These are phyloP conservation scores for Brenthis hecate DNA, from an alignment of 2,888 invertebrate species.

Conservation along the genomic window DNA sequence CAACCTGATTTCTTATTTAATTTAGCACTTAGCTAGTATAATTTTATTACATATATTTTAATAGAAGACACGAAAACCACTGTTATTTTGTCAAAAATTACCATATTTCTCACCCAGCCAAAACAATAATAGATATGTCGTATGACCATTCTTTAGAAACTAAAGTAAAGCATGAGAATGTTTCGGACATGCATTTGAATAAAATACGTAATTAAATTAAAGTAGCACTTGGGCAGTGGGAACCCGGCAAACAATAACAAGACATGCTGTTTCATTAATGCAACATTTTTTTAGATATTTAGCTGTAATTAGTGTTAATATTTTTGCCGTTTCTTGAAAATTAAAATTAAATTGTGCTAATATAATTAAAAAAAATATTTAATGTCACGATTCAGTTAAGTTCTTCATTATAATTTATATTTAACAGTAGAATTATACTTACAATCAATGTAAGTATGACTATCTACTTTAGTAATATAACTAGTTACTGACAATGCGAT, in stretches of 20 bases:
- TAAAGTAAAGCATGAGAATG: conserved; percentile 73
- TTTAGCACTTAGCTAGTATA: not conserved
- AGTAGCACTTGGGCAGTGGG: conserved; percentile 73
- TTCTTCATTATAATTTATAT: not conserved
- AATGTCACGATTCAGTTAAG: not conserved
- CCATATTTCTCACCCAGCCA: conserved; percentile 21
- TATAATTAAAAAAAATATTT: not conserved
- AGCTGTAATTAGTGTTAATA: conserved; percentile 4
- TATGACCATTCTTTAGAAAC: conserved; percentile 62
- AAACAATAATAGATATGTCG: conserved; percentile 29
- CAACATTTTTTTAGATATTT: conserved; percentile 30
- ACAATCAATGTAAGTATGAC: too few relatives aligned
- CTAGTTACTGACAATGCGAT: too few relatives aligned
- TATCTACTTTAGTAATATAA: too few relatives aligned
- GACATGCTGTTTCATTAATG: conserved; percentile 37
- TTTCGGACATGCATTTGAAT: conserved; percentile 56
- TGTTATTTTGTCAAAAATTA: conserved; percentile 13
- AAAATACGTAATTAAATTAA: conserved; percentile 71
- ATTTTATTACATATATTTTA: conserved; percentile 2
- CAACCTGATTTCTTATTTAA: not conserved
- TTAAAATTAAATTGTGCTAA: not conserved
- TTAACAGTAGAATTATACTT: not conserved
- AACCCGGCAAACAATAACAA: conserved; percentile 65
- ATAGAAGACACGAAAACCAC: not conserved
- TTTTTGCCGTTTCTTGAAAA: not conserved